Base-by-base conservation (phyloP, 2,113 vertebrate genomes). In the Phycodurus eques region DNA sequence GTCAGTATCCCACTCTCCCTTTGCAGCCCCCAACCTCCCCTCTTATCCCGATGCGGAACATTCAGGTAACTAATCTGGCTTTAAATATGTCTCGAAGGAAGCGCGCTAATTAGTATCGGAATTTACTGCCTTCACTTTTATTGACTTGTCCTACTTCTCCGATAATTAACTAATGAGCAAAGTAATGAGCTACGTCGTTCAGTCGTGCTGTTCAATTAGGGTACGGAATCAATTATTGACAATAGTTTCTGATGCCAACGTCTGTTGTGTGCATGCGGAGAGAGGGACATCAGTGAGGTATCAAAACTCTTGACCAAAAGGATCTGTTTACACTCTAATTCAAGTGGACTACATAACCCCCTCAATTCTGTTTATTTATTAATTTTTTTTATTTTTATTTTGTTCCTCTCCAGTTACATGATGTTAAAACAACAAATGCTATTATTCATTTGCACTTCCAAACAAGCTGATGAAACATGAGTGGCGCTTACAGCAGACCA, bases 141-240 rank as follows among this genome's bases (percentile, higher is more conserved):
- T 99, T 99, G 98, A 99, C 97, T 98, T 98, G 96, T 98, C 95
- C 95, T 97, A 98, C 95, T 98, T 98, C 95, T 97, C 94, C 92
- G 95, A 98, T 98, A 99, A 98, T 99, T 98, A 99, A 98, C 96
- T 98, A 98, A 99, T 98, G 97, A 96, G 96, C 96, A 96, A 98
- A 97, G 95, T 99, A 99, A 99, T 98, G 98, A 98, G 96, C 97
- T 98, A 96, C 96, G 96, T 95, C 96, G 95, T 96, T 96, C 96
- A 96, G 94, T 96, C 96, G 94, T 95, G 96, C 95, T 96, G 96
- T 98, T 99, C 96, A 98, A 98, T 97, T 99, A 97, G 97, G 95
- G 83, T 93, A 94, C 92, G 90, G 92, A 98, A 98, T 98, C 98
- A 98, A 97, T 99, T 98, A 97, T 98, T 98, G 96, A 96, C 95